Base-by-base conservation (phyloP, 1,140 invertebrate genomes). In the Halictus rubicundus region DNA sequence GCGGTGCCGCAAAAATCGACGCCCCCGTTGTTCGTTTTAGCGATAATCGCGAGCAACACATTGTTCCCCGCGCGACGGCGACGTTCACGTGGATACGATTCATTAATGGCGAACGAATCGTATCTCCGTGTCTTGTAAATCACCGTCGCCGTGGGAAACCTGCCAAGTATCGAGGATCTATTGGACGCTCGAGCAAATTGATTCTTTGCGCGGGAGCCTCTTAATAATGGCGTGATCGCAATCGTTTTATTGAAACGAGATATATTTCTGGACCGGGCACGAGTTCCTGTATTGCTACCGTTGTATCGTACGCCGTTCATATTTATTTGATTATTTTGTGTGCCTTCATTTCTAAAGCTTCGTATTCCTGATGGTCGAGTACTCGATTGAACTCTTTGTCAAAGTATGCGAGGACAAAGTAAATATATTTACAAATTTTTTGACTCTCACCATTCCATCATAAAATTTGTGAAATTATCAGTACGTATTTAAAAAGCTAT, bases 61-160 rank as follows among this genome's bases (percentile, higher is more conserved):
- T 49, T 39, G 65, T 68, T 46, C 19, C 23, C 23, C 25, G 12
- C 54, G 21, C 10, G 9, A 32, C 8, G 19, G 25, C 16, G 42
- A 68, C 27, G 12, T 61, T 61, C 25, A 25, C 74, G 66, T 16
- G 25, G 21, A 37, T 61, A 49, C 66, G 42, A 16, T 61, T 77
- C 68, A 77, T 77, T 77, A 77, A 27, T 54, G 21, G 21, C 57
- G 39, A 60, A 32, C 23, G 9, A 49, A 21, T n/a, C 23, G 46
- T 75, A 54, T 42, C 64, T n/a, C 32, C 32, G 25, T 23, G 39
- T 69, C 54, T 39, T 65, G 25, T 25, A n/a, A 39, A 76, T 65
- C 74, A 61, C 57, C 74, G 21, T 49, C 27, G 65, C 54, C 74
- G 74, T 77, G 74, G 74, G 74, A 77, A 77, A 66, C 39, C 68